Base-by-base conservation (phyloP, 2,888 invertebrate genomes). In the Hirtodrosophila confusa region DNA sequence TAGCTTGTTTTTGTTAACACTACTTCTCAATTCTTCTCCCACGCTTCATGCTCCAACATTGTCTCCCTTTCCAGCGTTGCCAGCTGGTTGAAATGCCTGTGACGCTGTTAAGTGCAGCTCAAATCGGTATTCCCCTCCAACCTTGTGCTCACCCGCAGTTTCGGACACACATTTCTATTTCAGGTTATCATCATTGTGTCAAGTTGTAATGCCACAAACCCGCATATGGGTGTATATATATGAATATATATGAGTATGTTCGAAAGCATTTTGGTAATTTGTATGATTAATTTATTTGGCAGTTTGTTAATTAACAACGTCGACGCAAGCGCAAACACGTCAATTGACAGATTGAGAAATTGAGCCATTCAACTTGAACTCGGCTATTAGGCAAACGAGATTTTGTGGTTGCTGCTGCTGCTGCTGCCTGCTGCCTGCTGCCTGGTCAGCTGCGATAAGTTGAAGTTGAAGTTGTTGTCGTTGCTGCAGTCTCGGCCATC, bases 311-410 rank as follows among this genome's bases (percentile, higher is more conserved):
- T 86, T 77, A 80, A 64, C 62, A 68, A 62, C 67, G 78, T 65
- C 54, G 66, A 77, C 71, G 64, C 63, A 74, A 69, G 61, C 73
- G 62, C 80, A 73, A 73, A 61, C 58, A 71, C 63, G 62, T 56
- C 77, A 72, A 79, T 79, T 78, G 82, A 44, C 69, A 58, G 66
- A 82, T 87, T 87, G 88, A 80, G 71, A 87, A 71, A 80, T 87
- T 88, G 88, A 83, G 74, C 69, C 89, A 85, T 88, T 89, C 86
- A 89, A 88, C 86, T 88, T 90, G 89, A 89, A 89, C 89, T 89
- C 89, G 89, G 89, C 83, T 89, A 89, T 84, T 89, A 79, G 89
- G 86, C 85, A 89, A 89, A 82, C 89, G 73, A 89, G 89, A 88
- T 88, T 88, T 87, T 23, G 45, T 8, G 35, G 50, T 27, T 41